Base-by-base conservation (phyloP, 92 coral and sea anemone species). In the Blastomussa wellsi region DNA sequence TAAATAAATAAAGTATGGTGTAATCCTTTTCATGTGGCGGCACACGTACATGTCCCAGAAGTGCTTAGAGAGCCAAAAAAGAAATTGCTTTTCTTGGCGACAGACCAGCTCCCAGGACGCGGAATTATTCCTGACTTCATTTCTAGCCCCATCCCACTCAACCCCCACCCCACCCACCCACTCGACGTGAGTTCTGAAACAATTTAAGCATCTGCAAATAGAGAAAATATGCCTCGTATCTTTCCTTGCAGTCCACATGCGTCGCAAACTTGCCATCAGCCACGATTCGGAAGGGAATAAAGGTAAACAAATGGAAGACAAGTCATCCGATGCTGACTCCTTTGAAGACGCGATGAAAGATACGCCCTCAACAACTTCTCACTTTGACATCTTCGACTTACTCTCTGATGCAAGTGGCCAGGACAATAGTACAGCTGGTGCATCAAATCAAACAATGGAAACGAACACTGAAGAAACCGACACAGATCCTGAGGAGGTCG, bases 341-440 rank as follows among this genome's bases (percentile, higher is more conserved):
- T 82, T 52, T 37, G 69, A 82, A 28, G 79, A 82, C 55, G 78
- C 78, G 8, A 44, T 72, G 78, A 28, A 24, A 11, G 26, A 51
- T n/a, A 3, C 70, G 0, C 31, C 51, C 14, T 51, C 67, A 4
- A 28, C n/a, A n/a, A n/a, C n/a, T n/a, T n/a, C 39, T 53, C 52
- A 37, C 29, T 64, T n/a, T 9, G 38, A 70, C 78, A 26, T 51
- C 62, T 36, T 52, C 37, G 69, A 81, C 35, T 0, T 70, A 29
- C 77, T 35, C 14, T 68, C 77, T 7, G 77, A 53, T 19, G 12
- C 41, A 26, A 51, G 31, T 22, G 51, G 36, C 44, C 14, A n/a
- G 51, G 52, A 7, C 24, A 37, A 71, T 38, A 14, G 10, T 35
- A 70, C 75, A 17, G 44, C 37, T 5, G 75, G 35, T 0, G 39